Evolutionary conservation across 1,140 invertebrate genomes (phyloP).

Genomic region (Sitophilus oryzae): DNA sequence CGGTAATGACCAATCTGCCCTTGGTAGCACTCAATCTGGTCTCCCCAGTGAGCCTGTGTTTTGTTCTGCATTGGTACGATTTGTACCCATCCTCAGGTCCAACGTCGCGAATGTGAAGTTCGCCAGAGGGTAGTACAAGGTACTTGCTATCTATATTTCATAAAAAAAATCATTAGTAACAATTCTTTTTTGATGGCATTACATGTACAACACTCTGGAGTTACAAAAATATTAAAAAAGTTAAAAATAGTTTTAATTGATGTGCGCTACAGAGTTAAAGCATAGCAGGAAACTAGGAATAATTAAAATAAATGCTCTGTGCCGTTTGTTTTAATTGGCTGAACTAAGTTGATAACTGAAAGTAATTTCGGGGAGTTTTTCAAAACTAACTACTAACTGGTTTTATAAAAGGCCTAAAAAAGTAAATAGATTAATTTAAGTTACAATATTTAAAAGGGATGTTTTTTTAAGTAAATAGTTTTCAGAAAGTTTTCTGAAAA

Average conservation of each 20-base stretch:
- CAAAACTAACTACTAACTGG: too few species aligned
- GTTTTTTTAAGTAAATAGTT: too few species aligned
- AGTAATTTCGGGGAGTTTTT: background rate
- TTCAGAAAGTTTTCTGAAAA: too few species aligned
- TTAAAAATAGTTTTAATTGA: too few species aligned
- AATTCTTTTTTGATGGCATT: background rate
- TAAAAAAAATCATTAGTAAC: constrained; percentile 2
- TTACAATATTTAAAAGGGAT: too few species aligned
- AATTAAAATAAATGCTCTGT: background rate
- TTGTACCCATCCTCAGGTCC: constrained; percentile 91
- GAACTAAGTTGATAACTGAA: background rate
- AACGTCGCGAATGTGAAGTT: constrained; percentile 88
- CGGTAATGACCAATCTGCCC: constrained; percentile 90
- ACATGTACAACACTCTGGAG: too few species aligned
- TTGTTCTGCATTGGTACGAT: constrained; percentile 89
- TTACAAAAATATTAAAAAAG: too few species aligned
- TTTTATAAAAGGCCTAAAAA: too few species aligned
- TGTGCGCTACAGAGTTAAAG: background rate
- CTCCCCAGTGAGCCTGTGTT: constrained; percentile 88
- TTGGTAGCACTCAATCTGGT: constrained; percentile 88
- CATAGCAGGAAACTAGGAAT: background rate
- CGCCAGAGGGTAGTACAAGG: constrained; percentile 85
- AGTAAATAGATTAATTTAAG: too few species aligned
- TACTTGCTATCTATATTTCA: constrained; percentile 78
- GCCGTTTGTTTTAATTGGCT: background rate